Conservation (phyloP, 1,140 invertebrate genomes). For the Magallana angulata region DNA sequence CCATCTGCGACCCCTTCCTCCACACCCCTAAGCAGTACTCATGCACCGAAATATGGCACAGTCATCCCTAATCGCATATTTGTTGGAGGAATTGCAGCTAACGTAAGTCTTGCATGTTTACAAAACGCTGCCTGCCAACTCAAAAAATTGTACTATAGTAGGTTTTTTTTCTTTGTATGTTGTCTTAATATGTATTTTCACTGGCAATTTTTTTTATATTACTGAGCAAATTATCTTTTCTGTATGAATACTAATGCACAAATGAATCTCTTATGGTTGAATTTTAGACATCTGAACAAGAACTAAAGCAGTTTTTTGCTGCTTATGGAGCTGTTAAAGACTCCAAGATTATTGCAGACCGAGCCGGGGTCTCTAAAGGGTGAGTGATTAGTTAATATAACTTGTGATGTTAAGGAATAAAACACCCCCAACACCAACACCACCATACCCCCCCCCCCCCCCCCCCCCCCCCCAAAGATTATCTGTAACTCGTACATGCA, state of each 20-base stretch:
- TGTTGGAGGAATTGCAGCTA: slow-evolving; percentile 93
- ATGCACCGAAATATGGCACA: slow-evolving; percentile 82
- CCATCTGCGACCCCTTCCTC: slow-evolving; percentile 73
- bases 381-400: slow-evolving; percentile 58
- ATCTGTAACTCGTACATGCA: no score
- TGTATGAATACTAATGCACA: no score
- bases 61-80: slow-evolving; percentile 95
- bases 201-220: no score
- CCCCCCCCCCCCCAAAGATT: no score
- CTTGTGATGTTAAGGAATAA: no score
- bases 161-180: not conserved
- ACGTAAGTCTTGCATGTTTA: slow-evolving; percentile 74
- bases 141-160: not conserved
- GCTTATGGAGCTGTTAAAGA: slow-evolving; percentile 93
- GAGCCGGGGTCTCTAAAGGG: slow-evolving; percentile 96
- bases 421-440: no score
- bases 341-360: slow-evolving; percentile 95
- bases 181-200: no score
- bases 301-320: slow-evolving; percentile 80
- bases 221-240: no score
- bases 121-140: not conserved
- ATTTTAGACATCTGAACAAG: slow-evolving; percentile 79
- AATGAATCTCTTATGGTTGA: no score
- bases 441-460: no score
- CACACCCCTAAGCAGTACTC: slow-evolving; percentile 70